A percentile compares a stretch with the other conserved stretches of the same genome.
Evolutionary conservation across 2,797 vertebrate genomes (phyloP).

Genomic region (Premnoplex brunnescens): DNA sequence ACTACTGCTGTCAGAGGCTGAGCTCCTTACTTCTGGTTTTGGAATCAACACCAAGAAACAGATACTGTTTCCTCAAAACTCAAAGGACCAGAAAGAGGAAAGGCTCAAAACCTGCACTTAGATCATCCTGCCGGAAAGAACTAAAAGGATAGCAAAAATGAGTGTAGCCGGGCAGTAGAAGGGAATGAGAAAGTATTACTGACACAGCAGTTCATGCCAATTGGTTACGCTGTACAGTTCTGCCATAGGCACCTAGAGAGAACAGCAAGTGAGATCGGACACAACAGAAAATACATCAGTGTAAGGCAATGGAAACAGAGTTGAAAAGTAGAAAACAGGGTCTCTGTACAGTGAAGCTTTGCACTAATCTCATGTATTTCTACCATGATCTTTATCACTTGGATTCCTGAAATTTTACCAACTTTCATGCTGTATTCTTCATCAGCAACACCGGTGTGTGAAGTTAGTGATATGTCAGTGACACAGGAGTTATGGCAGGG

Average conservation of each 20-base stretch:
- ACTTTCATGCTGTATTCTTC: neutral
- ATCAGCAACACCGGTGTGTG: neutral
- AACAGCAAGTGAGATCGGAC: neutral
- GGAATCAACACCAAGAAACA: neutral
- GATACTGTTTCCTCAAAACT: neutral
- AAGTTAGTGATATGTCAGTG: neutral
- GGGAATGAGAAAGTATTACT: neutral
- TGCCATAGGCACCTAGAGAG: neutral
- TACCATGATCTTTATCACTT: neutral
- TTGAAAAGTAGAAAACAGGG: neutral
- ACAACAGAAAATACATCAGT: neutral
- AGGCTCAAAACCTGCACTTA: accelerated
- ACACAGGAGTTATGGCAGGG: neutral
- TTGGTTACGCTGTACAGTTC: neutral
- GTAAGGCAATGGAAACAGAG: neutral
- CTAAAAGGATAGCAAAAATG: neutral
- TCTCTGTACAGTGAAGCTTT: neutral
- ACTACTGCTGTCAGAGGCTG: neutral
- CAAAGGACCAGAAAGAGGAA: neutral
- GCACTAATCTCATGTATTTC: neutral
- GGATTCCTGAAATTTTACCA: neutral
- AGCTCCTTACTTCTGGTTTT: neutral
- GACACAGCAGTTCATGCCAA: neutral
- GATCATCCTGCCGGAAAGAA: neutral
- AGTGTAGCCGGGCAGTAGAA: neutral